Conservation (phyloP, 2,888 invertebrate species). For the Ectemnius lituratus region DNA sequence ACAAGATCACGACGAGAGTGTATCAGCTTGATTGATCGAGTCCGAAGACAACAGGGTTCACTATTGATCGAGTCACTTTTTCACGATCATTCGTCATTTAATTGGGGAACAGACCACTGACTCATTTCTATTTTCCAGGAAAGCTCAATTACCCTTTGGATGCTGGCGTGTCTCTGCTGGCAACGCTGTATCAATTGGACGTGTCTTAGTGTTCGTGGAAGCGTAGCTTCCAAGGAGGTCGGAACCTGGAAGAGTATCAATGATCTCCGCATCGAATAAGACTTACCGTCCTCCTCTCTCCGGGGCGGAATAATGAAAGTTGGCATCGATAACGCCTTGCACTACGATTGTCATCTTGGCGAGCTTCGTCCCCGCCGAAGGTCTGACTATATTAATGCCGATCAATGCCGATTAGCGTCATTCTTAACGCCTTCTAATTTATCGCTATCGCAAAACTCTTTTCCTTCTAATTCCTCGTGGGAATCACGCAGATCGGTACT, state of each 20-base stretch:
- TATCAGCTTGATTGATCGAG: no score
- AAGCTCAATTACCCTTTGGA: constrained; percentile 20
- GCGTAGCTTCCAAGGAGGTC: constrained; percentile 3
- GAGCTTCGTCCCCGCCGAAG: neutral
- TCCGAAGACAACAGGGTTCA: no score
- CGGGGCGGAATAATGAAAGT: neutral
- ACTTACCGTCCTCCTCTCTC: neutral
- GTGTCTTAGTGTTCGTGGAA: constrained; percentile 19
- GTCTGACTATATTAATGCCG: neutral
- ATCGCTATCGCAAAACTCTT: neutral
- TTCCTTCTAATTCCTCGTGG: neutral
- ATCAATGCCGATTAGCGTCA: constrained; percentile 5
- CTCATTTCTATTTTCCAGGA: constrained; percentile 10
- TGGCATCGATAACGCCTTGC: constrained; percentile 5
- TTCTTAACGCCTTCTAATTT: neutral
- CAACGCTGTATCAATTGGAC: neutral
- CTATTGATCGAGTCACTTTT: neutral
- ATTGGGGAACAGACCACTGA: neutral
- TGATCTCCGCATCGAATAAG: constrained; percentile 18
- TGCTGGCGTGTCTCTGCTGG: neutral
- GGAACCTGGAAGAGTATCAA: constrained; percentile 4
- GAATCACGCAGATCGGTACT: neutral
- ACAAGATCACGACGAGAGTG: constrained; percentile 11
- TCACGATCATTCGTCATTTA: constrained; percentile 32
- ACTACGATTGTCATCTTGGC: neutral